A percentile compares a stretch with the other conserved stretches of the same genome.
Conservation (phyloP, 2,113 vertebrate species). For the Mixornis gularis region DNA sequence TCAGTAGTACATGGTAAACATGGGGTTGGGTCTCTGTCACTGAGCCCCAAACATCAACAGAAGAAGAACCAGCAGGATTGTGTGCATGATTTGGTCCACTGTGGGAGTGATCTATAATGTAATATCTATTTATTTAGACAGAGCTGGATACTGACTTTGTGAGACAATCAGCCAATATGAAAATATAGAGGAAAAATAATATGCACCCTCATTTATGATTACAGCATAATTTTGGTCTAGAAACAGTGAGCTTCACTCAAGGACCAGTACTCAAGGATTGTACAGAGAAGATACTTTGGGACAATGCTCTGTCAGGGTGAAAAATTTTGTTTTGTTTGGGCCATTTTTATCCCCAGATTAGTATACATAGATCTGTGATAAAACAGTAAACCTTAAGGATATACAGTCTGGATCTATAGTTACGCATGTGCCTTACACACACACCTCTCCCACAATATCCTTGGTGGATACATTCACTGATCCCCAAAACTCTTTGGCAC, state of each 20-base stretch:
- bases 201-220: neutral
- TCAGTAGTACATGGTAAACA: neutral
- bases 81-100: neutral
- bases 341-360: neutral
- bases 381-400: neutral
- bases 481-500: neutral
- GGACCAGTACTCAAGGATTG: neutral
- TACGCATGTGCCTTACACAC: neutral
- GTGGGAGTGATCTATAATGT: neutral
- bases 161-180: neutral
- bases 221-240: neutral
- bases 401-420: neutral
- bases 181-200: neutral
- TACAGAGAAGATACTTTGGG: neutral
- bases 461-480: neutral
- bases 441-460: no score
- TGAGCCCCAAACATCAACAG: neutral
- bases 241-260: neutral
- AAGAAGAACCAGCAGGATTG: neutral
- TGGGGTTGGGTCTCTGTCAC: neutral
- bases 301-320: neutral
- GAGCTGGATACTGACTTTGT: neutral
- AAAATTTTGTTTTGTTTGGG: neutral
- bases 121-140: neutral
- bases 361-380: neutral